Conservation (phyloP, 1,140 invertebrate species). For the Drosophila prosaltans region DNA sequence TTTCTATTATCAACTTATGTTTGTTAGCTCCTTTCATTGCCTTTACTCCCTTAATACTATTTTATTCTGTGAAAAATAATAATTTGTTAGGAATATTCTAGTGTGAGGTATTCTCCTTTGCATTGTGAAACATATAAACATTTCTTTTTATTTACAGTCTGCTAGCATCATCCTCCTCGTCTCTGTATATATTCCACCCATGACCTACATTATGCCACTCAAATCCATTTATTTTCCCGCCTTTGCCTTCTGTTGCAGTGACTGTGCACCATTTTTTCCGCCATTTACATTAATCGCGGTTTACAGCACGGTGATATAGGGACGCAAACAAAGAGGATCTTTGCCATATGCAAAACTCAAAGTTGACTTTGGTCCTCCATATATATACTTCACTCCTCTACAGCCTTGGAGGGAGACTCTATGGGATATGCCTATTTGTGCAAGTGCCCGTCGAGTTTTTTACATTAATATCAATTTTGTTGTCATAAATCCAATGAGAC, state of each 20-base stretch:
- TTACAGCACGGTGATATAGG: conserved; percentile 52
- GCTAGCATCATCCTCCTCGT: conserved; percentile 14
- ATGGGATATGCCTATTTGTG: conserved; percentile 35
- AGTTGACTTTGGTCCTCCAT: conserved; percentile 22
- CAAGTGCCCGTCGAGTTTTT: conserved; percentile 49
- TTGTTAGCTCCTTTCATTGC: too few relatives aligned
- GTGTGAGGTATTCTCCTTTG: too few relatives aligned
- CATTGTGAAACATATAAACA: too few relatives aligned
- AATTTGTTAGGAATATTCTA: too few relatives aligned
- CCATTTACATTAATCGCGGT: conserved; percentile 75
- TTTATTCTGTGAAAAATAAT: too few relatives aligned
- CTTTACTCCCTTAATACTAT: too few relatives aligned
- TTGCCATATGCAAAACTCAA: conserved; percentile 33
- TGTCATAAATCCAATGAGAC: conserved; percentile 77
- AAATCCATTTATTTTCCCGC: conserved; percentile 24
- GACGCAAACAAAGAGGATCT: conserved; percentile 13
- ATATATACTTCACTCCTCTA: background rate
- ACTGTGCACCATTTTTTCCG: conserved; percentile 47
- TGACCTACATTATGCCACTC: conserved; percentile 62
- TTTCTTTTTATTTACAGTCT: too few relatives aligned
- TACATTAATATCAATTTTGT: conserved; percentile 79
- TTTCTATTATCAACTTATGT: too few relatives aligned
- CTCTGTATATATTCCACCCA: conserved; percentile 38
- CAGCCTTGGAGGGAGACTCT: background rate
- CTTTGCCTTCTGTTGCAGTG: conserved; percentile 37